Evolutionary conservation across 2,888 invertebrate genomes (phyloP).

Genomic region (Dynastes hyllus): DNA sequence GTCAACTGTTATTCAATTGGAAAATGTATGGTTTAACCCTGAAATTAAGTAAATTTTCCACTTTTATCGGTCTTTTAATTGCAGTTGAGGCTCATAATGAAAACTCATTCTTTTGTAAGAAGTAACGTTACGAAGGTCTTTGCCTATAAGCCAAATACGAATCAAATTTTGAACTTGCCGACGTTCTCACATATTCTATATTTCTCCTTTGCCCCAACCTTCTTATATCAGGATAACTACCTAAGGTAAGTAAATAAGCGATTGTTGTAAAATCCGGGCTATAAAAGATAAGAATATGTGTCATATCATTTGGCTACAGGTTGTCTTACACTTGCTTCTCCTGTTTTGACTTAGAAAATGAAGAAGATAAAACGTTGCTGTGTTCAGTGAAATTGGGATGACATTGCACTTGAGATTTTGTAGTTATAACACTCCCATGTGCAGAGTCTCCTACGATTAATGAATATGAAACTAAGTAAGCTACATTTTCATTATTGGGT

Average conservation of each 20-base stretch:
- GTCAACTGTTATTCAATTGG: constrained; percentile 15
- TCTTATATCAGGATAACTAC: constrained; percentile 88
- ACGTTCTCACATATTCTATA: constrained; percentile 85
- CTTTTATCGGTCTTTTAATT: constrained; percentile 55
- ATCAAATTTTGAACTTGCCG: constrained; percentile 72
- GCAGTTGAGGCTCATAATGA: constrained; percentile 87
- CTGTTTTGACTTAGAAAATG: no score
- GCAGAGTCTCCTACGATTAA: no score
- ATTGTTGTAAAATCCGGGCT: neutral
- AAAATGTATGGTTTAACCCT: neutral
- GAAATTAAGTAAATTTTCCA: neutral
- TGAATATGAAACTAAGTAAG: no score
- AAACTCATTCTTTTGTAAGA: constrained; percentile 87
- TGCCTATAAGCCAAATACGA: constrained; percentile 70
- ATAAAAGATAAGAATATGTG: no score
- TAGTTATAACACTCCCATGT: no score
- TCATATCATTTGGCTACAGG: no score
- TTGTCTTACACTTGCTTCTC: no score
- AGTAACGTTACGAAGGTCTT: constrained; percentile 79
- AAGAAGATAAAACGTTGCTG: no score
- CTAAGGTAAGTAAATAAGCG: constrained; percentile 72
- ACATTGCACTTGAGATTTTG: no score
- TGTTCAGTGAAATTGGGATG: no score
- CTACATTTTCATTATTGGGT: no score
- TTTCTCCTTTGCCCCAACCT: constrained; percentile 91